phyloP scores from a whole-genome alignment of 1,140 invertebrate genomes.

The Meloidogyne chitwoodi region DNA sequence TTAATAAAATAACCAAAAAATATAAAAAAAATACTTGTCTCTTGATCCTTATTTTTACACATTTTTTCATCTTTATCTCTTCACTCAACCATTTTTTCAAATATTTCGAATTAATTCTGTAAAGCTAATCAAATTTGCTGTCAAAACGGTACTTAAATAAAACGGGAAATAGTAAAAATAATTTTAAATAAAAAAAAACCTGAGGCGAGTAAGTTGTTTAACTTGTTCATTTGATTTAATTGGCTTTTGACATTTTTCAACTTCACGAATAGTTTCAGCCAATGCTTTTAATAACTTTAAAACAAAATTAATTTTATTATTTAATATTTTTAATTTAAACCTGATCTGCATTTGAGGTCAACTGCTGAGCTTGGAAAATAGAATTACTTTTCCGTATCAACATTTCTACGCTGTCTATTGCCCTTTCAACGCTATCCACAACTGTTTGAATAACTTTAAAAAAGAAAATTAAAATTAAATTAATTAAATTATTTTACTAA shows the following conservation, averaged over 20 bases:
- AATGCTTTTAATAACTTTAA: conserved; percentile 29
- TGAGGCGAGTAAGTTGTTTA: conserved; percentile 15
- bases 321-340: neutral
- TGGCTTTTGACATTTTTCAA: conserved; percentile 22
- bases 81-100: too few species aligned
- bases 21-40: too few species aligned
- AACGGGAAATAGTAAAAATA: neutral
- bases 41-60: too few species aligned
- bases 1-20: too few species aligned
- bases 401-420: conserved; percentile 12
- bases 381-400: conserved; percentile 29
- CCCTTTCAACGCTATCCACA: conserved; percentile 25
- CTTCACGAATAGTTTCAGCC: conserved; percentile 20
- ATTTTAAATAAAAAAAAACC: neutral
- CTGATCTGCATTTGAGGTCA: conserved; percentile 34
- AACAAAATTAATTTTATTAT: neutral
- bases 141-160: conserved; percentile 24
- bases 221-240: conserved; percentile 8
- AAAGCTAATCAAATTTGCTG: conserved; percentile 31
- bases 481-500: neutral
- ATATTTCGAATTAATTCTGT: conserved; percentile 11
- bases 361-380: conserved; percentile 31
- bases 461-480: neutral
- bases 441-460: conserved; percentile 17
- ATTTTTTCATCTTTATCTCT: too few species aligned